Base-by-base conservation (phyloP, 2,888 invertebrate species). In the Lomographa bimaculata region DNA sequence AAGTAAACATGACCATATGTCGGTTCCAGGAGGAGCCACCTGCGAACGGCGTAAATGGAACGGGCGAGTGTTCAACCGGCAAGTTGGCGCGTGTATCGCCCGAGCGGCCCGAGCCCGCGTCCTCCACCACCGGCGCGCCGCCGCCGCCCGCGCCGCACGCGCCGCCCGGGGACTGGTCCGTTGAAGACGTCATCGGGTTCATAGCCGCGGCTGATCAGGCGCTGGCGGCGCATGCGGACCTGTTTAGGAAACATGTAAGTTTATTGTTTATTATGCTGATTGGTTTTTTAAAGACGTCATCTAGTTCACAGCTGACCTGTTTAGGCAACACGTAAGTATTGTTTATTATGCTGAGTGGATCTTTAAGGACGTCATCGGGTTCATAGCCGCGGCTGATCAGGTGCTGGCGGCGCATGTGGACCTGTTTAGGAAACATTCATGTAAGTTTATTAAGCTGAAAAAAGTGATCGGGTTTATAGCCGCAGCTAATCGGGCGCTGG, bases 131-230 rank as follows among this genome's bases (percentile, higher is more conserved):
- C 9, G 89, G 90, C 51, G 73, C 75, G 57, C 90, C 79, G 37
- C 84, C 85, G 9, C 67, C 90, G 41, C 76, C 87, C 20, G 66
- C 79, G 29, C 62, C 68, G 7, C 40, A 46, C 44, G 38, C 90
- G 17, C 91, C 91, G 35, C 95, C 96, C 10, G 91, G 92, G 9
- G 96, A 96, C 66, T 98, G 98, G 98, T 93, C 95, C 7, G 97
- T 98, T 10, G 98, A 98, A 69, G 97, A 98, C 72, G 98, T 98
- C 40, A 97, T 98, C 64, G 94, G 95, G 50, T 95, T 96, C 79
- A 97, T 98, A 50, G 94, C 94, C 39, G 93, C 94, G 43, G 93
- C 95, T 9, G 98, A 98, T 82, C 93, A 94, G 18, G 94, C 94
- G 30, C 90, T 98, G 29, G 94, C 95, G 6, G 92, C 94, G 0